A percentile compares a stretch with the other conserved stretches of the same genome.
Conservation (phyloP, 2,113 vertebrate genomes). For the Percopsis transmontana region DNA sequence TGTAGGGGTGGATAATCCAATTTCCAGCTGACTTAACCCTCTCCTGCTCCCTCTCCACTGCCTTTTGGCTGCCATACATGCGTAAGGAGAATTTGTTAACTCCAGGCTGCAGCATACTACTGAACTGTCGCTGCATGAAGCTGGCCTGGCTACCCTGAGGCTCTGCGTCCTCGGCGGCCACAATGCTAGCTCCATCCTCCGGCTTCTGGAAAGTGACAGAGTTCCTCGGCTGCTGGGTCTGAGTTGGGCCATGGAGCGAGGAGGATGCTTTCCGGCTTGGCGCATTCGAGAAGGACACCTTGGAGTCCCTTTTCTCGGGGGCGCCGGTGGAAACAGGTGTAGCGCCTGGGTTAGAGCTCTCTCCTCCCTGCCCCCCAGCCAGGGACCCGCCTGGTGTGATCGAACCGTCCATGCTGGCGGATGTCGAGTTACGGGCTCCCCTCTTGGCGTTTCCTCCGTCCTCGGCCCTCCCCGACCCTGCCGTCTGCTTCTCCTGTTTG, state of each 20-base stretch:
- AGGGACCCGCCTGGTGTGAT: conserved; percentile 71
- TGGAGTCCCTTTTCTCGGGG: conserved; percentile 83
- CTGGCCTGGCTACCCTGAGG: conserved; percentile 83
- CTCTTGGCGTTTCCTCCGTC: conserved; percentile 70
- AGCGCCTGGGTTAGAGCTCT: conserved; percentile 58
- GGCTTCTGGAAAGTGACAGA: conserved; percentile 81
- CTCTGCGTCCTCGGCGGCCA: conserved; percentile 82
- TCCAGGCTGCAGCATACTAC: conserved; percentile 94
- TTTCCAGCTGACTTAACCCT: conserved; percentile 96
- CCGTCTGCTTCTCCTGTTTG: conserved; percentile 74
- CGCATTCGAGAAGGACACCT: conserved; percentile 85
- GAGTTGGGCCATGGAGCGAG: conserved; percentile 73
- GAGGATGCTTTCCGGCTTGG: conserved; percentile 83
- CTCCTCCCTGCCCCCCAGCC: conserved; percentile 68
- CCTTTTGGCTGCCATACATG: conserved; percentile 98
- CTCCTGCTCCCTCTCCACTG: conserved; percentile 93
- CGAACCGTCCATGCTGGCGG: conserved; percentile 78
- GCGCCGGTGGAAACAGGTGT: conserved; percentile 67
- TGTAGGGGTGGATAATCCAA: conserved; percentile 98
- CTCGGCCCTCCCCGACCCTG: conserved; percentile 66
- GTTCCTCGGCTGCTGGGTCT: conserved; percentile 77
- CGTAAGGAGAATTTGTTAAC: conserved; percentile 99
- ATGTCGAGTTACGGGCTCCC: conserved; percentile 74
- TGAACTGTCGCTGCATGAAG: conserved; percentile 97
- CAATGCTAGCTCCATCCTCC: conserved; percentile 80